Percentiles rank a stretch among this genome's conserved stretches.
These are phyloP conservation scores for Sylvicapra grimmia DNA, from an alignment of 2,113 vertebrate species.

Conservation along the genomic window DNA sequence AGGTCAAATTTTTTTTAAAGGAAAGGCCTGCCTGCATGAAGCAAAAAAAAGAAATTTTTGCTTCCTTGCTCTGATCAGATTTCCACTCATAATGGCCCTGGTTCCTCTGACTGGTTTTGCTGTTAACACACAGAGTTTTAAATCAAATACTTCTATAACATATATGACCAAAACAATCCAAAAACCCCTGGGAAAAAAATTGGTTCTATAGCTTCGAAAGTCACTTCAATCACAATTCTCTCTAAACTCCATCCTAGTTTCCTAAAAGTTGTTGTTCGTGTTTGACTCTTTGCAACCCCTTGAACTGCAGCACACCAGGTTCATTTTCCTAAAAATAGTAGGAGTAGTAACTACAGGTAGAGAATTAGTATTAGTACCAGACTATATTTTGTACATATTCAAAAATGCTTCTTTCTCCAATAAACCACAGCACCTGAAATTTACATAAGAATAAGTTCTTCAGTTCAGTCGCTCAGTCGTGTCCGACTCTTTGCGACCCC, in stretches of 20 bases:
- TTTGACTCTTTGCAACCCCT: neutral
- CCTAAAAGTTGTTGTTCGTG: neutral
- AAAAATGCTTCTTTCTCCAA: constrained; percentile 7
- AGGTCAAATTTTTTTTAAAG: neutral
- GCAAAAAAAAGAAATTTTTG: constrained; percentile 7
- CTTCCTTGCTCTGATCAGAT: neutral
- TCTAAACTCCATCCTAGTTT: neutral
- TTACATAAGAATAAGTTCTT: neutral
- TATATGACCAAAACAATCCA: neutral
- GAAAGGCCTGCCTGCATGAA: neutral
- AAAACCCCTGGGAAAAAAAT: neutral
- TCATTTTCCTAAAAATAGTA: neutral
- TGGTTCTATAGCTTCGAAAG: neutral
- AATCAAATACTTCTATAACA: neutral
- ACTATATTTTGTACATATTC: neutral
- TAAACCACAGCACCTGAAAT: neutral
- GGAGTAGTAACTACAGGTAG: neutral
- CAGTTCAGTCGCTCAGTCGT: too few relatives aligned
- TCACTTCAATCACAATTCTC: neutral
- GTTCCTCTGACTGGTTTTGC: neutral
- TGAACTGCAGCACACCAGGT: neutral
- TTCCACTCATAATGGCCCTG: neutral
- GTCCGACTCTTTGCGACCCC: too few relatives aligned
- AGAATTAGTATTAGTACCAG: neutral
- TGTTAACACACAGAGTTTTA: neutral